Evolutionary conservation across 2,888 invertebrate species (phyloP).

Genomic region (Nasonia oneida): DNA sequence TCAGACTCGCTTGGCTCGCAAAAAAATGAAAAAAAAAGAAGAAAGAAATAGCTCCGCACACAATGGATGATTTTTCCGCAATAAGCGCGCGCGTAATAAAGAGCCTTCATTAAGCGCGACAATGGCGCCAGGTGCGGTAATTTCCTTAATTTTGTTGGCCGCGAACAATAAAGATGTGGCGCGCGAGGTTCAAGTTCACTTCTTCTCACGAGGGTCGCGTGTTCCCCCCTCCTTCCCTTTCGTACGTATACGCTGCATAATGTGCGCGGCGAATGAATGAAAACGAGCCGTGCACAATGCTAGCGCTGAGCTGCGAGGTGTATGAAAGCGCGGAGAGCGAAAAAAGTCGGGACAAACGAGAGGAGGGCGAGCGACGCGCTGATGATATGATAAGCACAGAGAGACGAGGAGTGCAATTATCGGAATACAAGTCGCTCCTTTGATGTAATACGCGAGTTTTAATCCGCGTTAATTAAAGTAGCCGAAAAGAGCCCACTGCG

Average conservation of each 20-base stretch:
- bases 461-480: too few relatives aligned
- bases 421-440: not conserved
- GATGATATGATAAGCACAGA: not conserved
- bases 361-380: not conserved
- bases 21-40: not conserved
- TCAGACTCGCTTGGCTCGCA: not conserved
- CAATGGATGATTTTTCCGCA: slow-evolving; percentile 42
- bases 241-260: not conserved
- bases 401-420: slow-evolving; percentile 46
- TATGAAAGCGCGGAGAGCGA: not conserved
- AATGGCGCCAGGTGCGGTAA: slow-evolving; percentile 52
- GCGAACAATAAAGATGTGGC: slow-evolving; percentile 36
- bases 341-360: not conserved
- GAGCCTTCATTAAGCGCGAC: slow-evolving; percentile 46
- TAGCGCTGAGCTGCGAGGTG: not conserved
- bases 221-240: not conserved
- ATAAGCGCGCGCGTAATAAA: slow-evolving; percentile 17
- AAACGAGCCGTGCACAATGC: slow-evolving; percentile 21
- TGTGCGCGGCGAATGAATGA: slow-evolving; percentile 22
- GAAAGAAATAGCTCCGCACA: not conserved
- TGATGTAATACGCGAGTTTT: too few relatives aligned
- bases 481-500: too few relatives aligned
- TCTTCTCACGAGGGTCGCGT: slow-evolving; percentile 46
- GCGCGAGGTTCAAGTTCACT: slow-evolving; percentile 26
- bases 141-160: slow-evolving; percentile 54